These are phyloP conservation scores for Mythimna ferrago DNA, from an alignment of 2,888 invertebrate genomes.

Conservation along the genomic window DNA sequence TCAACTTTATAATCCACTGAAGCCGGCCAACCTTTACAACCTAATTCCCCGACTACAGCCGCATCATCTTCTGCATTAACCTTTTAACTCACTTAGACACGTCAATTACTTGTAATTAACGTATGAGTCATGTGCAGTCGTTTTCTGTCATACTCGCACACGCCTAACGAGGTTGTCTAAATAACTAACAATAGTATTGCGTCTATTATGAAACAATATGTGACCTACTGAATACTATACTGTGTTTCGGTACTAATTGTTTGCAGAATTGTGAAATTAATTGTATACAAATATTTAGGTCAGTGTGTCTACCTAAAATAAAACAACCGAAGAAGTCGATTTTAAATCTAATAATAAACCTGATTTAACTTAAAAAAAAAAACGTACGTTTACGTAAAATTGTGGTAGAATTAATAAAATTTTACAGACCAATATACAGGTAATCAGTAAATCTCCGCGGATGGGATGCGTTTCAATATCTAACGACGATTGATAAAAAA, in stretches of 20 bases:
- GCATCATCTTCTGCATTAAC: conserved; percentile 51
- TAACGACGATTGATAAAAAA: too few species aligned
- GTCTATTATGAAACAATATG: conserved; percentile 26
- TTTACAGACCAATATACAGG: too few species aligned
- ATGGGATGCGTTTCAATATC: too few species aligned
- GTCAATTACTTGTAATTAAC: conserved; percentile 60
- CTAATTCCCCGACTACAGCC: conserved; percentile 15
- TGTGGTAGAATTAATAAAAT: too few species aligned
- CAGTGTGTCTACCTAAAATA: not conserved
- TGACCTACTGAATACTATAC: conserved; percentile 27
- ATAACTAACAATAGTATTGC: conserved; percentile 33
- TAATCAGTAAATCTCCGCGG: too few species aligned
- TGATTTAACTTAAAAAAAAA: not conserved
- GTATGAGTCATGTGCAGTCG: conserved; percentile 47
- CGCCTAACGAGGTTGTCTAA: conserved; percentile 20
- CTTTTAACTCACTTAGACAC: conserved; percentile 60
- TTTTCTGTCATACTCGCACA: not conserved
- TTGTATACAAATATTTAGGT: not conserved
- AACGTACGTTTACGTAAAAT: too few species aligned
- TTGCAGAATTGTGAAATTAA: not conserved
- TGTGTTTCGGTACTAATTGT: conserved; percentile 1
- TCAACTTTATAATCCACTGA: not conserved
- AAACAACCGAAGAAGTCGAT: not conserved
- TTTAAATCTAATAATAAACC: not conserved
- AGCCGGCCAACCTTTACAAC: not conserved